Evolutionary conservation across 1,140 invertebrate genomes (phyloP), one percentile per base, ranked within the genome.

Genomic region (Diabrotica virgifera): DNA sequence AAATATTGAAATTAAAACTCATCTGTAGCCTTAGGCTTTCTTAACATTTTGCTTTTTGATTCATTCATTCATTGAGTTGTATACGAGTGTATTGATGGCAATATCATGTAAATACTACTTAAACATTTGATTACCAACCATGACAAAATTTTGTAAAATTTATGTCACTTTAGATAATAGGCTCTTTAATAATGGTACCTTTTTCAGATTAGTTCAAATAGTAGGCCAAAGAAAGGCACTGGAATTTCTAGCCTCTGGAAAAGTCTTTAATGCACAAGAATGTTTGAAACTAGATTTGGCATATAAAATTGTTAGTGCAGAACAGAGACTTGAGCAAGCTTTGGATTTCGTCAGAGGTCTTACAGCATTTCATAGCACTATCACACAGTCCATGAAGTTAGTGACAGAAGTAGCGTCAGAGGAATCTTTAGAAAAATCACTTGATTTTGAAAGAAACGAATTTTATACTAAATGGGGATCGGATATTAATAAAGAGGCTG

Each of bases 221-320:
- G 11, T 62, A n/a, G 60, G 60, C 5, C 9, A 36, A 13, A 53
- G 60, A 7, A 62, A 53, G 54, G 60, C 60, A 13, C 12, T 54
- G 36, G 60, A 62, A 40, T 54, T 62, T 24, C 36, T 62, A 5
- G 10, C 54, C 9, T 36, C 60, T 9, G 9, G 14, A 53, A 62
- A 62, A 62, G 7, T 62, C 6, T 54, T 54, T 36, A 62, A 35
- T 38, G 51, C 60, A 13, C 24, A 62, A 53, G 60, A 62, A 62
- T 54, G 60, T 53, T 11, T 62, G 10, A 35, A 53, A 12, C 13
- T 62, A 50, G 51, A 52, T 13, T 24, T 62, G 10, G 60, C 52
- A 1, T 37, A 62, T 40, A 62, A 54, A 54, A 12, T 62, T 10
- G 52, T 62, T 11, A 40, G 54, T 13, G 37, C 60, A 8, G 51